These are phyloP conservation scores for Rhizoglyphus robini DNA, from an alignment of 1,140 invertebrate species.

Conservation along the genomic window DNA sequence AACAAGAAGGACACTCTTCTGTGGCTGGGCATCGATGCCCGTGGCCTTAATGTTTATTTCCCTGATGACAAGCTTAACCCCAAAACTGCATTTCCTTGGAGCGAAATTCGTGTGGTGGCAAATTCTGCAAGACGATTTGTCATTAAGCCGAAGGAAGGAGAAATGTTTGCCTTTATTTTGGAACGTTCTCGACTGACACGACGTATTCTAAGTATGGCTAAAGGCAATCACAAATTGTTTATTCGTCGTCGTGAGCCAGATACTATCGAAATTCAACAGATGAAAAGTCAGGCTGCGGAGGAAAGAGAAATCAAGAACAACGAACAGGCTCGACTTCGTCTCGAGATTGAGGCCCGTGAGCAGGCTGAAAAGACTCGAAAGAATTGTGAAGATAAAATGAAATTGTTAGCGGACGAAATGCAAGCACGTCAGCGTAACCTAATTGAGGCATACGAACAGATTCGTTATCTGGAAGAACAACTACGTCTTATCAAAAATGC, in stretches of 20 bases:
- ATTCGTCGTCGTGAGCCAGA: conserved; percentile 91
- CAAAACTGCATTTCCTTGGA: conserved; percentile 99
- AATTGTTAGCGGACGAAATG: conserved; percentile 36
- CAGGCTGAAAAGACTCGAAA: conserved; percentile 35
- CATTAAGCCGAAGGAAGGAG: conserved; percentile 98
- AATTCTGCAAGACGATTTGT: conserved; percentile 99
- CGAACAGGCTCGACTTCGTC: conserved; percentile 33
- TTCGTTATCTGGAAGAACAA: conserved; percentile 34
- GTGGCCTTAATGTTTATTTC: conserved; percentile 65
- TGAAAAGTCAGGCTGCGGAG: conserved; percentile 91
- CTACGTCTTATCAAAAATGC: conserved; percentile 30
- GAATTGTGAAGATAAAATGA: conserved; percentile 36
- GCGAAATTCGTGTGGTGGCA: conserved; percentile 97
- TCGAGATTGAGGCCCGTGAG: conserved; percentile 36
- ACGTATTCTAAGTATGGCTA: conserved; percentile 87
- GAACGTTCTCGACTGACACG: conserved; percentile 94
- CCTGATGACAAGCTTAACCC: conserved; percentile 65
- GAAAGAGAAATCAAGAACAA: conserved; percentile 51
- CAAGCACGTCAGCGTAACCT: conserved; percentile 47
- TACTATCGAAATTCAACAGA: conserved; percentile 95
- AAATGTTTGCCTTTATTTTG: conserved; percentile 98
- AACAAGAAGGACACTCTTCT: conserved; percentile 59
- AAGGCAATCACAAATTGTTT: conserved; percentile 96
- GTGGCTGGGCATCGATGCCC: conserved; percentile 56
- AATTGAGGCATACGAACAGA: conserved; percentile 47